Evolutionary conservation across 1,140 invertebrate species (phyloP).

Genomic region (Chymomyza costata): DNA sequence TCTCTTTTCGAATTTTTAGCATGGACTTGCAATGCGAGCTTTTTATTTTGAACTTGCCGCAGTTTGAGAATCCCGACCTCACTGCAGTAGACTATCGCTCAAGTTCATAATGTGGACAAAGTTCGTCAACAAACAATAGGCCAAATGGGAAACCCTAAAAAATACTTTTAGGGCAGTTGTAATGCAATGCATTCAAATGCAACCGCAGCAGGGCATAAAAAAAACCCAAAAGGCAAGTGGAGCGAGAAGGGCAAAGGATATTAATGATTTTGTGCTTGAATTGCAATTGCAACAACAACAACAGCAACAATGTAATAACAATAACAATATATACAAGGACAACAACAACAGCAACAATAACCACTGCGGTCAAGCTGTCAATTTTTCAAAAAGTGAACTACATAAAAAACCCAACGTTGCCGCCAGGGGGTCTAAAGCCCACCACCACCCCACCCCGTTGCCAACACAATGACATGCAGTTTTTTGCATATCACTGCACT

Average conservation of each 20-base stretch:
- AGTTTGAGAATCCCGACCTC: too few relatives aligned
- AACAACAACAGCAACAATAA: slow-evolving; percentile 11
- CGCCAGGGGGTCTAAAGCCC: slow-evolving; percentile 19
- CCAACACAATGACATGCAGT: slow-evolving; percentile 71
- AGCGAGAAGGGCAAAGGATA: slow-evolving; percentile 48
- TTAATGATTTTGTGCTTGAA: slow-evolving; percentile 75
- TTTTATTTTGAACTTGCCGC: too few relatives aligned
- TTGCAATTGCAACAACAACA: slow-evolving; percentile 57
- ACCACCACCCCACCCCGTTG: slow-evolving; percentile 24
- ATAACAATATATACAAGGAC: slow-evolving; percentile 55
- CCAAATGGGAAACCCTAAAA: slow-evolving; percentile 49
- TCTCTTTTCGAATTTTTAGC: too few relatives aligned
- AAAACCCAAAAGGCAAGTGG: slow-evolving; percentile 1
- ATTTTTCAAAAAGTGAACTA: slow-evolving; percentile 67
- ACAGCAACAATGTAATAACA: slow-evolving; percentile 52
- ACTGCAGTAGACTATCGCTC: too few relatives aligned
- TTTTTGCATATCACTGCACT: slow-evolving; percentile 70
- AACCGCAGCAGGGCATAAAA: slow-evolving; percentile 11
- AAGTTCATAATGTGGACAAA: slow-evolving; percentile 47
- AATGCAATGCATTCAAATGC: slow-evolving; percentile 18
- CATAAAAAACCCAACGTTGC: slow-evolving; percentile 44
- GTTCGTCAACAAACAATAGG: slow-evolving; percentile 37
- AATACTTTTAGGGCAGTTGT: slow-evolving; percentile 12
- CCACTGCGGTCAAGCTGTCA: slow-evolving; percentile 66
- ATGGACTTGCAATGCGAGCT: too few relatives aligned